Evolutionary conservation across 2,888 invertebrate genomes (phyloP), one percentile per base, ranked within the genome.

Genomic region (Euplagia quadripunctaria): DNA sequence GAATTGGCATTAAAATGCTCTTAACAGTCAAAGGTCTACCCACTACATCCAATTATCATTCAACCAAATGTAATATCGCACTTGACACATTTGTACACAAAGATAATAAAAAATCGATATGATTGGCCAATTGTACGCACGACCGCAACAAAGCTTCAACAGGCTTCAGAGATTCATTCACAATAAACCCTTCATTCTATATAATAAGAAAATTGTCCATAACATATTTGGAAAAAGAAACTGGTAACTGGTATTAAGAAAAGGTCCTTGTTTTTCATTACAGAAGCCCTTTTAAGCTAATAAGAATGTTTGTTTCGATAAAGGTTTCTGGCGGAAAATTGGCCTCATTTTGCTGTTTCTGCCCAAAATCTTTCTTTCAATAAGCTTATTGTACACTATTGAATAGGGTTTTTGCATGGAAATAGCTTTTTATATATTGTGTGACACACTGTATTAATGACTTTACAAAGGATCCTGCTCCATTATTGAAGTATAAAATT

Each of bases 261-360:
- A 86, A 85, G 87, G 83, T 82, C 83, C 76, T 81, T 86, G 84
- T 86, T 88, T 87, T 85, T 83, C 85, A 83, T 86, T 84, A 84
- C 80, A 78, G 73, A 80, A 82, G 82, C 85, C 85, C 80, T 64
- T 89, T 87, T 87, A 78, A 80, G 86, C 85, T 89, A 89, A 89
- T 89, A 90, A 86, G 84, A 85, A 72, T 81, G 78, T 82, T 84
- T 85, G 84, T 85, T 87, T 84, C 82, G 79, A 79, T 51, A 51
- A 80, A 73, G 68, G 77, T 75, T 79, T 69, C 68, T 68, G 61
- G 66, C 64, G 72, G 74, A 77, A 81, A 78, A 79, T 79, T 72
- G 76, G 76, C 73, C 82, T 80, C 82, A 80, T 83, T 85, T 72
- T 74, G 74, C 77, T 75, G 76, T 85, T 86, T 83, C 71, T 64